These are phyloP conservation scores for Capra hircus DNA, from an alignment of 2,113 vertebrate genomes.

Conservation along the genomic window DNA sequence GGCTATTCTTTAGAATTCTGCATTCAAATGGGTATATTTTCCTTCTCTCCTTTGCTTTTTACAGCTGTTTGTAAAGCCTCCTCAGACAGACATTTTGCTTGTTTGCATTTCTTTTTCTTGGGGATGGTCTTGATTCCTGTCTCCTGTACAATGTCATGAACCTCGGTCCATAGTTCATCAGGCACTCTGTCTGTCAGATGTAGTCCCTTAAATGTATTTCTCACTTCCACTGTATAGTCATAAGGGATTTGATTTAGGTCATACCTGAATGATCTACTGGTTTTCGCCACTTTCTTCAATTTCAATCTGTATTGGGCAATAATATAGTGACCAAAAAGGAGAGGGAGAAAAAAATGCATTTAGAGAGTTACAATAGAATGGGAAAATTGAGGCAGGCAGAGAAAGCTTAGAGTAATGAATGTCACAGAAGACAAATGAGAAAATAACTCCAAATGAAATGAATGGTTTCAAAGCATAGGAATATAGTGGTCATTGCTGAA, in stretches of 20 bases:
- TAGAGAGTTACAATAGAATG: background rate
- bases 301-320: background rate
- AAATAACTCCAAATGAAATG: background rate
- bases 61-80: background rate
- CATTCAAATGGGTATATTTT: background rate
- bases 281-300: background rate
- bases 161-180: rapidly evolving
- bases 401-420: background rate
- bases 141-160: background rate
- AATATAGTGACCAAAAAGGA: background rate
- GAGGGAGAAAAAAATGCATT: background rate
- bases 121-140: background rate
- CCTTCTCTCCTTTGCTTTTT: background rate
- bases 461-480: background rate
- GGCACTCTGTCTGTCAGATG: background rate
- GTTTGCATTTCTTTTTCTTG: background rate
- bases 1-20: background rate
- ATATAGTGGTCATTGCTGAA: background rate
- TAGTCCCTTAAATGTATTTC: background rate
- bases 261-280: background rate
- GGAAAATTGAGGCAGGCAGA: background rate
- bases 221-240: background rate
- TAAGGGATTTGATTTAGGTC: background rate
- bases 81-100: background rate
- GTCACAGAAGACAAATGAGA: background rate